Evolutionary conservation across 30 jellyfish, hydroid and myxozoan genomes (phyloP), one percentile per base, ranked within the genome.

Genomic region (Cassiopea xamachana): DNA sequence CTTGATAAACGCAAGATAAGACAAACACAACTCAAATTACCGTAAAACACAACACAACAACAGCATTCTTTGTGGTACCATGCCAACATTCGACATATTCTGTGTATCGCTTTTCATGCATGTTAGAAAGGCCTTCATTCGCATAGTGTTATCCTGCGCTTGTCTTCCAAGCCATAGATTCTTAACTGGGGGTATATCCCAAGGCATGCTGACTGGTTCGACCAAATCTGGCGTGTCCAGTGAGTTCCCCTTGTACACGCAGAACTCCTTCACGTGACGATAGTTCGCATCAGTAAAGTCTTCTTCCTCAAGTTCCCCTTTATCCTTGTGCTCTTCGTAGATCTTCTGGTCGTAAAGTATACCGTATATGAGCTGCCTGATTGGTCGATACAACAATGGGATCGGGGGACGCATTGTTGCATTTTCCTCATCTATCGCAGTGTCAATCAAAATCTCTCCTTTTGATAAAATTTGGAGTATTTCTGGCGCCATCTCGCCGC

Each of bases 401-500:
- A 90, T 94, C n/a, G 98, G 96, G 13, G 51, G 96, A 8, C 98
- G 92, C 87, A 90, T 78, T 17, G 97, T 83, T 45, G 95, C 91
- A 48, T 83, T 68, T 60, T 94, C 98, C 59, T 94, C 98, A 60
- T 94, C 98, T 1, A 94, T 80, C 50, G 91, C 92, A 50, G 94
- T 89, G 67, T 89, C 93, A 39, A 94, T 71, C 49, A 90, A 16
- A 8, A 94, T 69, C 85, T 94, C 97, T 47, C 97, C 98, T 75
- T 80, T 94, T 6, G 96, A 85, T n/a, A 94, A 89, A 68, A 94
- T 82, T 27, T 94, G 92, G 69, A 89, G 39, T 17, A 94, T 90
- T 70, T 94, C 98, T 12, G 92, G 97, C n/a, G 96, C 82, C 98
- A 94, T 94, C 73, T 94, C 97, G 2, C 98, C 98, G 46, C 91